Base-by-base conservation (phyloP, 2,113 vertebrate genomes). In the Silurus glanis region DNA sequence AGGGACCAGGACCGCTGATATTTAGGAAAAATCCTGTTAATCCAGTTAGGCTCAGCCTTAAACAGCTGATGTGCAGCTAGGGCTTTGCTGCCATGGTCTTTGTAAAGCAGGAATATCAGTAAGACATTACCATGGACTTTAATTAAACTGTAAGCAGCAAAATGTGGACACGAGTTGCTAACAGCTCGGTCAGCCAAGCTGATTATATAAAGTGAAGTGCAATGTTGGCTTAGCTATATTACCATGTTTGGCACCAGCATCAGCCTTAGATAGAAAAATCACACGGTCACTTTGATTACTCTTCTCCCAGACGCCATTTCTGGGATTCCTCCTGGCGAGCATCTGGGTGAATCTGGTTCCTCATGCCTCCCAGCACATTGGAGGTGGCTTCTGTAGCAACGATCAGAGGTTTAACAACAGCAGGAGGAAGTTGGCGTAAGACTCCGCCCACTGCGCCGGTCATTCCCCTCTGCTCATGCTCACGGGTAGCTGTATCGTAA, bases 311-410 rank as follows among this genome's bases (percentile, higher is more conserved):
- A 83, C 97, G 96, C 98, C 98, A 99, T 55, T 99, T 99, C 93
- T 99, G 98, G 2, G 97, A 97, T 87, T 99, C 98, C 78, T 99
- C 98, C 83, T 99, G 98, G 47, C 98, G 96, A 0, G 97, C 98
- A 7, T 99, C 98, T 0, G 98, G 98, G 86, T 97, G 95, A 78
- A 99, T 99, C 90, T 99, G 98, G 94, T 99, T 99, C 89, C 98
- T 96, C 98, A 99, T 99, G 80, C 98, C 98, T 2, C 97, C 98
- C 51, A 99, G 87, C 53, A 99, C 98, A 1, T 98, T 99, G 13
- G 98, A 97, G 0, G 98, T 99, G 3, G 98, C 98, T 89, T 99
- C 98, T 0, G 97, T 99, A 82, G 98, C 98, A 61, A 99, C 96
- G 6, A 99, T 98, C 62, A 99, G 94, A 0, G 98, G 98, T 87